Percentiles rank a stretch among this genome's conserved stretches.
phyloP scores from a whole-genome alignment of 2,888 invertebrate species.

The Phytoseiulus persimilis region DNA sequence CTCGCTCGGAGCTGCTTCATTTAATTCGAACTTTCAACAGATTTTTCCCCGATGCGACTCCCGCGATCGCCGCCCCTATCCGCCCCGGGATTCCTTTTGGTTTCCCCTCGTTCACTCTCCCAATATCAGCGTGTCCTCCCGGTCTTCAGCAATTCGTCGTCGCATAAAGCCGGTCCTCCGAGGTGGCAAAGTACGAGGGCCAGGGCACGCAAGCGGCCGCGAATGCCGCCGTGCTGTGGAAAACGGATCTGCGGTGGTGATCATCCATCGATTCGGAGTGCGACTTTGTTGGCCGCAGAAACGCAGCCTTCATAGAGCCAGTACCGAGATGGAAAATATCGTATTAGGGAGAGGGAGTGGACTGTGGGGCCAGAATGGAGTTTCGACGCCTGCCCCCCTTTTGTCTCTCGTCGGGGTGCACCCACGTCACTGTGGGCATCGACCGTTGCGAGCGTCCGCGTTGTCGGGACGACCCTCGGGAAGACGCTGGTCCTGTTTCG shows the following conservation, averaged over 20 bases:
- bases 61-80: not conserved
- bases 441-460: not conserved
- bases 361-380: not conserved
- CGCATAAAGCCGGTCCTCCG: too few species aligned
- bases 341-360: not conserved
- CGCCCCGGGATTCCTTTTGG: not conserved
- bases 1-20: not conserved
- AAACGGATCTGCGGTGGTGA: too few species aligned
- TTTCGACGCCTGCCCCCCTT: not conserved
- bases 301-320: too few species aligned
- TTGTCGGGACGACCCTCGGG: not conserved
- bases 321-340: not conserved
- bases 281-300: too few species aligned
- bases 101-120: not conserved
- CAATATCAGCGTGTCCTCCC: too few species aligned
- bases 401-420: not conserved
- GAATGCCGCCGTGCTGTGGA: too few species aligned
- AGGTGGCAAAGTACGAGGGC: too few species aligned
- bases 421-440: not conserved
- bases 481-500: not conserved
- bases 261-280: too few species aligned
- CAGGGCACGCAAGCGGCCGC: too few species aligned
- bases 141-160: too few species aligned
- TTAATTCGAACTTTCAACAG: not conserved
- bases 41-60: not conserved